Base-by-base conservation (phyloP, 2,888 invertebrate genomes). In the Morpho deidamia region DNA sequence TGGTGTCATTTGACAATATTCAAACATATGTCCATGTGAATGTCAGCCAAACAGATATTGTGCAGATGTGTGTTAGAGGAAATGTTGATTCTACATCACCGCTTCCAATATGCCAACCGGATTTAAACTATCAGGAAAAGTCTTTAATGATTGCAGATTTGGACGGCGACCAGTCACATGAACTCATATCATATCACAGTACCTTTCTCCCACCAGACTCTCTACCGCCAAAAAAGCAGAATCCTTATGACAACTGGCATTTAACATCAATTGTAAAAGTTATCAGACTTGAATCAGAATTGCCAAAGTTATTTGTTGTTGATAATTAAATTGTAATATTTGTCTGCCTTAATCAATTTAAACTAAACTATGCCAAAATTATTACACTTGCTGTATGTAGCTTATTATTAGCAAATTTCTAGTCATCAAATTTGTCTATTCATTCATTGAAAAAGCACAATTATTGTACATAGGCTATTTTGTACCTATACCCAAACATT, bases 1-100 rank as follows among this genome's bases (percentile, higher is more conserved):
- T 96, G 47, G 93, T 96, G n/a, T 92, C 94, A 11, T 95, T 95
- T 73, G 94, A 95, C 73, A 92, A 93, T 55, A 91, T 93, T 8
- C 92, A 94, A 69, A 92, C 93, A 0, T 93, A 94, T 67, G 67
- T 66, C 32, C 93, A 93, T 65, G 94, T 95, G 46, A 95, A 96
- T 76, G 93, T 94, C 1, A 95, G 95, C 70, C 93, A 94, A 70
- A 94, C 93, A n/a, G 93, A 95, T 64, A 92, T 96, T 45, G 90
- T 93, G 1, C 95, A 95, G 73, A 91, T 96, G 59, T 96, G 96
- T 79, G 79, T 72, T 1, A 67, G 89, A 64, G 87, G 81, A 1
- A 68, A 76, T 0, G 69, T 83, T 52, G 69, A 81, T 55, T 76
- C 74, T 41, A 69, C 78, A 62, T 64, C 73, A 42, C 74, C 84